A percentile compares a stretch with the other conserved stretches of the same genome.
Conservation (phyloP, 1,140 invertebrate genomes). For the Lethocerus indicus region DNA sequence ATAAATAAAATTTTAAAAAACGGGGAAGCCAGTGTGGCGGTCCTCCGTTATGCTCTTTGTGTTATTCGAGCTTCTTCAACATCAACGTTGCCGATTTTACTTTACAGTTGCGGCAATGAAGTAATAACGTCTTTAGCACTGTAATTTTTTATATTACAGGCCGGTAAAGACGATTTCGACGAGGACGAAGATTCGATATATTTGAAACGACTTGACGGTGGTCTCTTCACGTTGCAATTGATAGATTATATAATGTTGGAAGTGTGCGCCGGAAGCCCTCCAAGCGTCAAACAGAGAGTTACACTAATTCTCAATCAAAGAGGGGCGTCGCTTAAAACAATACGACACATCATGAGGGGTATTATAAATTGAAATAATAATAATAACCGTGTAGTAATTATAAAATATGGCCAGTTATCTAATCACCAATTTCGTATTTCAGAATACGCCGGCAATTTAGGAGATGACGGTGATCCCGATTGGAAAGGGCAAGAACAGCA, state of each 20-base stretch:
- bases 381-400: too few species aligned
- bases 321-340: conserved; percentile 84
- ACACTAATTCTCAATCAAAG: conserved; percentile 76
- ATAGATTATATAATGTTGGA: conserved; percentile 93
- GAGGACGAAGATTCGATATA: conserved; percentile 73
- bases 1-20: too few species aligned
- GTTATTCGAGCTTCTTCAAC: too few species aligned
- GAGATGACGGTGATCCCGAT: conserved; percentile 67
- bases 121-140: too few species aligned
- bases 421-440: conserved; percentile 24
- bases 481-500: conserved; percentile 78
- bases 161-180: too few species aligned
- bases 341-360: conserved; percentile 87
- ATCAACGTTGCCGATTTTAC: too few species aligned
- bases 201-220: conserved; percentile 73
- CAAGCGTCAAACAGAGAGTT: conserved; percentile 72
- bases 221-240: conserved; percentile 88
- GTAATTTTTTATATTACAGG: too few species aligned
- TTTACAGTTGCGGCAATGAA: too few species aligned
- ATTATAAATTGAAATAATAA: conserved; percentile 9
- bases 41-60: too few species aligned
- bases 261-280: conserved; percentile 57
- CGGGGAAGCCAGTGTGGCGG: too few species aligned
- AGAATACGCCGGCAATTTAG: conserved; percentile 92
- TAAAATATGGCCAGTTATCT: too few species aligned